Evolutionary conservation across 2,888 invertebrate species (phyloP).

Genomic region (Cacoxenus indagator): DNA sequence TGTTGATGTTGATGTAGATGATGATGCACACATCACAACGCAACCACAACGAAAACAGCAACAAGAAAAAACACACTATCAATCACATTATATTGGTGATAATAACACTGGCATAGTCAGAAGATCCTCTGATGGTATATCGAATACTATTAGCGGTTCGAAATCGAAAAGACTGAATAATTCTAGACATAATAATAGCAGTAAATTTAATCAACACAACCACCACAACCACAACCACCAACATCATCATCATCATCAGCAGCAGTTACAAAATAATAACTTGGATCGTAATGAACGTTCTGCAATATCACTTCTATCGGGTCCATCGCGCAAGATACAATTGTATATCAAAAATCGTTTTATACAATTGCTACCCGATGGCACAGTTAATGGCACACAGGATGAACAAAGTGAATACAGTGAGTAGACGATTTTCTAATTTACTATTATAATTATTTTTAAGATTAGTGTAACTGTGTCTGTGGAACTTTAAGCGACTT

Average conservation of each 20-base stretch:
- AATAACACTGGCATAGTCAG: conserved; percentile 33
- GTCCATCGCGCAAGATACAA: conserved; percentile 85
- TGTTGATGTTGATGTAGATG: conserved; percentile 28
- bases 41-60: conserved; percentile 28
- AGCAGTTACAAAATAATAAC: conserved; percentile 46
- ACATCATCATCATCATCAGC: conserved; percentile 74
- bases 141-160: conserved; percentile 60
- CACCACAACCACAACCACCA: conserved; percentile 72
- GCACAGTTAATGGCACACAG: conserved; percentile 86
- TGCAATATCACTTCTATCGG: conserved; percentile 85
- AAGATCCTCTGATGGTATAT: conserved; percentile 39
- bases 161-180: conserved; percentile 71
- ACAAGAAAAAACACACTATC: conserved; percentile 24
- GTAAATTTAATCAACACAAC: conserved; percentile 44
- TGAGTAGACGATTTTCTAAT: conserved; percentile 74
- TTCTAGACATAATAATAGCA: conserved; percentile 61
- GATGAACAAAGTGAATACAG: conserved; percentile 87
- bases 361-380: conserved; percentile 86
- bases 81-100: conserved; percentile 11
- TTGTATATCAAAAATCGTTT: conserved; percentile 88
- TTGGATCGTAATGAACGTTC: conserved; percentile 76
- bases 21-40: conserved; percentile 17
- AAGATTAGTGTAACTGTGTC: no score
- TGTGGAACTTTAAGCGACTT: no score
- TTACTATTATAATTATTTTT: not conserved